A percentile compares a stretch with the other conserved stretches of the same genome.
These are phyloP conservation scores for Heliconius hewitsoni DNA, from an alignment of 1,140 invertebrate genomes.

Conservation along the genomic window DNA sequence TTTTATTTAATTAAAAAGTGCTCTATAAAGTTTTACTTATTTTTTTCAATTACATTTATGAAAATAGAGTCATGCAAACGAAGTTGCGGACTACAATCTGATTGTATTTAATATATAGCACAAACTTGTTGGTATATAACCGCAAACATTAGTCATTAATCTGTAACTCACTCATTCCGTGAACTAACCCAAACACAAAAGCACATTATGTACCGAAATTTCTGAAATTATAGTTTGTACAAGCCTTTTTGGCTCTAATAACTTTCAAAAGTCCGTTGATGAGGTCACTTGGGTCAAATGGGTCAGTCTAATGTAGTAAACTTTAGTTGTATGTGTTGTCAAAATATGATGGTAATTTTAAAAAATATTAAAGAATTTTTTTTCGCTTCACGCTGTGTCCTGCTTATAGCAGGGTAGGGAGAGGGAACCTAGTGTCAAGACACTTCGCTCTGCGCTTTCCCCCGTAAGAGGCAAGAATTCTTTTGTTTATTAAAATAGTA, in stretches of 20 bases:
- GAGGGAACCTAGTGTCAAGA: too few relatives aligned
- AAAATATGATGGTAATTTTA: neutral
- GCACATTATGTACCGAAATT: neutral
- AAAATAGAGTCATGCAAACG: too few relatives aligned
- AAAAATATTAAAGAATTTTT: neutral
- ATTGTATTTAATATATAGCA: neutral
- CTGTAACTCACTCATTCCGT: neutral
- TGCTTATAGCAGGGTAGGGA: too few relatives aligned
- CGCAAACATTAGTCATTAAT: neutral
- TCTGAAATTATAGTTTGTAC: neutral
- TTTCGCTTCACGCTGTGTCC: too few relatives aligned
- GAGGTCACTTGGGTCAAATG: conserved; percentile 3
- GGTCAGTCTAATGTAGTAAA: neutral
- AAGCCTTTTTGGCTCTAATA: neutral
- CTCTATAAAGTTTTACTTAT: too few relatives aligned
- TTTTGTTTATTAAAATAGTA: too few relatives aligned
- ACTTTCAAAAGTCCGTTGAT: neutral
- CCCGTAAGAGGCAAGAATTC: too few relatives aligned
- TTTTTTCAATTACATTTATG: too few relatives aligned
- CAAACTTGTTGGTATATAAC: neutral
- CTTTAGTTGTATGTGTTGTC: neutral
- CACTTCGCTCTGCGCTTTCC: too few relatives aligned
- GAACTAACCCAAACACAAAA: neutral
- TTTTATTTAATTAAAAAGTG: too few relatives aligned
- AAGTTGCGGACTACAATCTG: too few relatives aligned